Base-by-base conservation (phyloP, 2,113 vertebrate species). In the Xenopus laevis region DNA sequence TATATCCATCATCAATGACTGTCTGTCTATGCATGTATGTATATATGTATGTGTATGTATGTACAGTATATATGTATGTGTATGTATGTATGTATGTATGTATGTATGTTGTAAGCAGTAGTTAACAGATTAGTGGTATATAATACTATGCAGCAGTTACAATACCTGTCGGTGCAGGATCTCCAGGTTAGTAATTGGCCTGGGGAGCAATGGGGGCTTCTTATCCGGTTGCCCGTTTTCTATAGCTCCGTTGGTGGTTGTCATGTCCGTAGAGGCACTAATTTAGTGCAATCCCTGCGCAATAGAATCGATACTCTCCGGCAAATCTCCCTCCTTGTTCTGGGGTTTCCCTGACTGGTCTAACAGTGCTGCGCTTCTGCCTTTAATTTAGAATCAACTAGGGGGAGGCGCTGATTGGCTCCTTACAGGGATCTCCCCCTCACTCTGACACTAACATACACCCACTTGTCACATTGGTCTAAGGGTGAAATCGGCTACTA, bases 91-190 rank as follows among this genome's bases (percentile, higher is more conserved):
- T 33, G 3, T 33, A 33, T 33, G 3, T 33, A 33, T 33, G 3
- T 33, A 33, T 33, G 3, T 33, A 33, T 33, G 6, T 4, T 8
- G 0, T 53, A n/a, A n/a, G n/a, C n/a, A n/a, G n/a, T n/a, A n/a
- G n/a, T n/a, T n/a, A n/a, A n/a, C n/a, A n/a, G n/a, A n/a, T n/a
- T n/a, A n/a, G n/a, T n/a, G n/a, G n/a, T n/a, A n/a, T n/a, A n/a
- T n/a, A n/a, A n/a, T n/a, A n/a, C n/a, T n/a, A n/a, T n/a, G n/a
- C n/a, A n/a, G 11, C 46, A 57, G 47, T 10, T 6, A 33, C 21
- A 20, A 92, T 87, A 98, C 96, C 95, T 96, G 91, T 30, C 91
- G 93, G 89, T 94, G 86, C 69, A 83, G 89, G 79, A 95, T 83
- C 78, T 91, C 91, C 79, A 91, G 81, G 73, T 86, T 84, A 60